Evolutionary conservation across 2,797 vertebrate species (phyloP), one percentile per base, ranked within the genome.

Genomic region (Acipenser oxyrinchus): DNA sequence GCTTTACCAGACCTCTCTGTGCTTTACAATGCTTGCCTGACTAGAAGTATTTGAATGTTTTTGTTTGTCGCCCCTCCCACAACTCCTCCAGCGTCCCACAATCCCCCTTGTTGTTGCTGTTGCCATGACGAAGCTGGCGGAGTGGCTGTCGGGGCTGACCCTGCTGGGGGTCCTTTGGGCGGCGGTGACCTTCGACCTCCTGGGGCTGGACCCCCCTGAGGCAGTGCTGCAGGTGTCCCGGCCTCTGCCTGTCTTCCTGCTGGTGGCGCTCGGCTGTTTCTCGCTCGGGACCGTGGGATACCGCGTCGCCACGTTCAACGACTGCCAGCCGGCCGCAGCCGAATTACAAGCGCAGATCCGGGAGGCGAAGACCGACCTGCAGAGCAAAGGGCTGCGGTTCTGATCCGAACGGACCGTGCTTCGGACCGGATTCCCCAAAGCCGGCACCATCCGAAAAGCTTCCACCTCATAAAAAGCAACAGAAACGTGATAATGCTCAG

Each of bases 281-380:
- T 93, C 93, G 0, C 77, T 97, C 75, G 94, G 90, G 53, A 91
- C 90, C 0, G 87, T 98, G 50, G 95, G 95, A 0, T 97, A 92
- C 76, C 84, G 94, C 12, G 79, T 98, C 75, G 93, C 95, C 65
- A 97, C 90, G 1, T 97, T 97, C 76, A 95, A 95, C 18, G 95
- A 98, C 90, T 97, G 95, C 5, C 88, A 93, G 2, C 88, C 90
- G 4, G 95, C 94, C 0, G 90, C 94, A 0, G 78, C 68, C 4
- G 94, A 98, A 72, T 87, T 98, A 9, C 90, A 85, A 82, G 71
- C 61, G 2, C 93, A 98, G 76, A 94, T 98, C 49, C 69, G 69
- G 7, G 90, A 92, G 69, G 96, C 95, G 10, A 83, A 83, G 70
- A 83, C 70, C 0, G 94, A 97, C 75, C 75, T 98, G 10, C 73